A percentile compares a stretch with the other conserved stretches of the same genome.
Evolutionary conservation across 2,888 invertebrate species (phyloP).

Genomic region (Notodonta ziczac): DNA sequence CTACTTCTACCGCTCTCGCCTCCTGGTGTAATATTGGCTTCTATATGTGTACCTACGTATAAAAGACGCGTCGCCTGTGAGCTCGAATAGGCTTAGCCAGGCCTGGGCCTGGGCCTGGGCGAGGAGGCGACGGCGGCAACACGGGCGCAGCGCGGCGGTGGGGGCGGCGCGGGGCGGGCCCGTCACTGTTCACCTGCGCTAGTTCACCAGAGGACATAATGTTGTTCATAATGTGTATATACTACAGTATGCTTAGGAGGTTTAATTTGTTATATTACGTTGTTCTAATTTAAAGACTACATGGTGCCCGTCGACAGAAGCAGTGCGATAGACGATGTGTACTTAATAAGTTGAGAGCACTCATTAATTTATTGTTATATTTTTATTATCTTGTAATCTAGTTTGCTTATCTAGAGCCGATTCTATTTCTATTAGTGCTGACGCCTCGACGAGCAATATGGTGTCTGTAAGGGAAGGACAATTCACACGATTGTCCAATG

Average conservation of each 20-base stretch:
- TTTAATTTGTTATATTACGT: slow-evolving; percentile 83
- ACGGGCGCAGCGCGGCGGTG: slow-evolving; percentile 39
- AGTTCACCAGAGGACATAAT: slow-evolving; percentile 73
- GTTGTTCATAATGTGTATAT: slow-evolving; percentile 84
- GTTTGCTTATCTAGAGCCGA: slow-evolving; percentile 83
- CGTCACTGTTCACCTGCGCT: slow-evolving; percentile 60
- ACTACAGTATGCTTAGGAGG: slow-evolving; percentile 83
- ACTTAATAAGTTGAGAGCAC: slow-evolving; percentile 84
- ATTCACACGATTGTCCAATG: slow-evolving; percentile 77
- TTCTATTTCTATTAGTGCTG: slow-evolving; percentile 83
- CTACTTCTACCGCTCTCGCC: slow-evolving; percentile 76
- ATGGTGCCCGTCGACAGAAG: slow-evolving; percentile 83
- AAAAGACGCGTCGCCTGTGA: slow-evolving; percentile 41
- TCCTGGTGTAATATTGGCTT: slow-evolving; percentile 66
- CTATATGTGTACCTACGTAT: slow-evolving; percentile 55
- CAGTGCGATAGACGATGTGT: slow-evolving; percentile 83
- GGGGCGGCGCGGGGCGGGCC: slow-evolving; percentile 38
- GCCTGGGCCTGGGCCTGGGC: slow-evolving; percentile 31
- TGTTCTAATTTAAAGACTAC: slow-evolving; percentile 83
- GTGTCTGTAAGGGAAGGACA: slow-evolving; percentile 84
- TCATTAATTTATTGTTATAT: slow-evolving; percentile 83
- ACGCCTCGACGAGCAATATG: slow-evolving; percentile 84
- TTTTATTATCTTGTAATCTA: slow-evolving; percentile 80
- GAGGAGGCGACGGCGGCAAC: slow-evolving; percentile 36
- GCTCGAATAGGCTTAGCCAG: slow-evolving; percentile 38